Conservation (phyloP, 2,113 vertebrate genomes). For the Orthochromis malagaraziensis region DNA sequence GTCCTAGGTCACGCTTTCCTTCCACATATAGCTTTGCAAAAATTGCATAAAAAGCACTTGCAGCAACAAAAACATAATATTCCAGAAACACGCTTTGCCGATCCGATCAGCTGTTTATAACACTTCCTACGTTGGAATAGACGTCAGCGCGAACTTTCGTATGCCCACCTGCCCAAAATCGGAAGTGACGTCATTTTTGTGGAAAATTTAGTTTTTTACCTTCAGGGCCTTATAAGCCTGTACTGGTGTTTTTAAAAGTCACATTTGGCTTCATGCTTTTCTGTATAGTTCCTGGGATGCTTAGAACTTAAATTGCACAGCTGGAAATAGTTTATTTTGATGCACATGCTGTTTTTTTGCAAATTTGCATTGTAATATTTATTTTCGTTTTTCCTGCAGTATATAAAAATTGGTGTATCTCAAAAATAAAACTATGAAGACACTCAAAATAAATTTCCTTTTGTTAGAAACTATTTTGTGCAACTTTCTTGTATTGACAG, state of each 20-base stretch:
- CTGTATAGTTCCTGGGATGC: background rate
- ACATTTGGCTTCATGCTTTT: fast-evolving
- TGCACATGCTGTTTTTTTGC: background rate
- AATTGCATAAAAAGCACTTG: background rate
- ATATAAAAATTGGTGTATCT: background rate
- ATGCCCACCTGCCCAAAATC: fast-evolving
- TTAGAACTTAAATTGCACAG: background rate
- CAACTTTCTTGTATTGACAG: background rate
- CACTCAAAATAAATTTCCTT: background rate
- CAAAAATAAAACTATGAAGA: background rate
- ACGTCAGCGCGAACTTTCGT: fast-evolving
- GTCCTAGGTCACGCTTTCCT: fast-evolving
- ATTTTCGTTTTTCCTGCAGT: background rate
- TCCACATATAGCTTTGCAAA: fast-evolving
- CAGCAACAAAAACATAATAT: background rate
- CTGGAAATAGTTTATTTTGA: background rate
- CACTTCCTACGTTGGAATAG: fast-evolving
- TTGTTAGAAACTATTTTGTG: background rate
- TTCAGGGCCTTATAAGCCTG: fast-evolving
- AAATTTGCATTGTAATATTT: background rate
- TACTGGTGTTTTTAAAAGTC: background rate
- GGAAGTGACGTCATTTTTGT: fast-evolving
- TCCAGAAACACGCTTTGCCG: background rate
- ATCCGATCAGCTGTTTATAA: fast-evolving
- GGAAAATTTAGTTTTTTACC: background rate